Evolutionary conservation across 92 coral and sea anemone genomes (phyloP).

Genomic region (Palythoa grandiflora): DNA sequence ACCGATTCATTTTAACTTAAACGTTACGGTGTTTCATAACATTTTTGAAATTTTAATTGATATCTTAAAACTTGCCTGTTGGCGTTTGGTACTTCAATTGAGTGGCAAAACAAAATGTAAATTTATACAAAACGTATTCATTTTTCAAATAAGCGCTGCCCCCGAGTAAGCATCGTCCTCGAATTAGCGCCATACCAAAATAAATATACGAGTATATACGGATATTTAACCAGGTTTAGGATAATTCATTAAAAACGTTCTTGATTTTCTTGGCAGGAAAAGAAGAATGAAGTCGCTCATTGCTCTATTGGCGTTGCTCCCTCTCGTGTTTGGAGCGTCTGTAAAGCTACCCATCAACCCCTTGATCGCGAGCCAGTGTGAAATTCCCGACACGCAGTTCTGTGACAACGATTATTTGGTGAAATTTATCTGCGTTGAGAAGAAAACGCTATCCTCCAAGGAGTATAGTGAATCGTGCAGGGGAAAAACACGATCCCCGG

Average conservation of each 20-base stretch:
- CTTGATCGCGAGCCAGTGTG: conserved; percentile 1
- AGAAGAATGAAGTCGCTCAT: conserved; percentile 16
- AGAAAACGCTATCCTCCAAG: conserved; percentile 13
- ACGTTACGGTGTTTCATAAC: too few relatives aligned
- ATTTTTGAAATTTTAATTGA: too few relatives aligned
- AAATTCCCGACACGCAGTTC: conserved; percentile 29
- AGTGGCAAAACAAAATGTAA: too few relatives aligned
- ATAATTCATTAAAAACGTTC: background rate
- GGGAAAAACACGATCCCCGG: background rate
- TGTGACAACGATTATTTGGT: conserved; percentile 15
- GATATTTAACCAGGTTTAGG: too few relatives aligned
- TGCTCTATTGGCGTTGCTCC: background rate
- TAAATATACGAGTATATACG: too few relatives aligned
- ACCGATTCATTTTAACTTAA: too few relatives aligned
- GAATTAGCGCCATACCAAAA: too few relatives aligned
- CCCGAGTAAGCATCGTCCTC: too few relatives aligned
- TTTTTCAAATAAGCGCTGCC: too few relatives aligned
- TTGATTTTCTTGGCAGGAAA: conserved; percentile 14
- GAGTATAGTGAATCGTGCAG: conserved; percentile 25
- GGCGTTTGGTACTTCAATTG: too few relatives aligned
- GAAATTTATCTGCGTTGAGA: conserved; percentile 24
- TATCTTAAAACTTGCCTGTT: too few relatives aligned
- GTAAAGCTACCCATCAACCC: background rate
- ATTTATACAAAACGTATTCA: too few relatives aligned
- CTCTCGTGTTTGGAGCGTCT: conserved; percentile 13